Conservation (phyloP, 2,888 invertebrate genomes). For the Lutraria lutraria region DNA sequence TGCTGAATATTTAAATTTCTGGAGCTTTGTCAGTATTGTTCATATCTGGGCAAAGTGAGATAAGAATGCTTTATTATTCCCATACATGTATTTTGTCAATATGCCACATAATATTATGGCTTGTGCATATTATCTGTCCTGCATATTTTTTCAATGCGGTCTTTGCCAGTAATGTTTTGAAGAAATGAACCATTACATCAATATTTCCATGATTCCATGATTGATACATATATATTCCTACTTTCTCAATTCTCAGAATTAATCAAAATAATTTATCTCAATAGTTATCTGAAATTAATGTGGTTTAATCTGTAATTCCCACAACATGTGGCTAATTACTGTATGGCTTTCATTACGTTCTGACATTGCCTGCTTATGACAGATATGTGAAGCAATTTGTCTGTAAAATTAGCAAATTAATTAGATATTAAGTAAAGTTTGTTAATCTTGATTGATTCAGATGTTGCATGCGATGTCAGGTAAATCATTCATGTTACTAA, state of each 20-base stretch:
- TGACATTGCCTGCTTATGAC: background rate
- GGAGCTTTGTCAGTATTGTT: too few species aligned
- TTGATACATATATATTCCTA: too few species aligned
- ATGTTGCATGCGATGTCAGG: background rate
- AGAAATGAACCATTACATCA: too few species aligned
- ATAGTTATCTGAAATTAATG: slow-evolving; percentile 14
- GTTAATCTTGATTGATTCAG: background rate
- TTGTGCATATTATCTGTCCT: too few species aligned
- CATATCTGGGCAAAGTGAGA: too few species aligned
- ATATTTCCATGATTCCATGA: too few species aligned
- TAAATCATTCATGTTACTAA: background rate
- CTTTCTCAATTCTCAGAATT: background rate
- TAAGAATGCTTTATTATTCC: too few species aligned
- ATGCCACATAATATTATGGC: too few species aligned
- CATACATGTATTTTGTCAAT: too few species aligned
- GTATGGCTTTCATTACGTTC: background rate
- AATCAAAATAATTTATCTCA: background rate
- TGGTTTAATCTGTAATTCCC: background rate
- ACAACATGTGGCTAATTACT: background rate
- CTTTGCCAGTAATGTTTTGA: too few species aligned
- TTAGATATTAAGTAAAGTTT: slow-evolving; percentile 1
- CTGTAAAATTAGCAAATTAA: slow-evolving; percentile 8
- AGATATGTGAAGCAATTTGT: slow-evolving; percentile 2
- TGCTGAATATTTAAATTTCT: too few species aligned
- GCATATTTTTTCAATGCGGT: too few species aligned